Evolutionary conservation across 2,113 vertebrate species (phyloP), one percentile per base, ranked within the genome.

Genomic region (Capreolus pygargus): DNA sequence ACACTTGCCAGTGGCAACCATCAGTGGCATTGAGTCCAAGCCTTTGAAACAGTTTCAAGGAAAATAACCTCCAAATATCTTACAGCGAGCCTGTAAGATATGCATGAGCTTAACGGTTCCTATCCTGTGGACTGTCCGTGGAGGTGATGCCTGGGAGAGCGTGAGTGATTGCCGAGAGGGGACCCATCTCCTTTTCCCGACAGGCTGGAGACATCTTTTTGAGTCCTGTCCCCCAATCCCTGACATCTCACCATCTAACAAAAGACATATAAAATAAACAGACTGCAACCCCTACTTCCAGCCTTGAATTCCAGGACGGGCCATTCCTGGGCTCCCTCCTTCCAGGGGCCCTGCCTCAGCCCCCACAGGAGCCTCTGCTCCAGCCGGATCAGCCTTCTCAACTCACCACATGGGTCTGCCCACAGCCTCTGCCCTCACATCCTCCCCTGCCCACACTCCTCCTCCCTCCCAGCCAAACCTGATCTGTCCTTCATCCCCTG

Each of bases 71-170:
- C n/a, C 82, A 91, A 64, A 52, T 11, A 50, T 15, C 67, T 79
- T n/a, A 47, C 5, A 14, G 52, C 50, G 36, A 82, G 16, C 36
- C 81, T 54, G n/a, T 0, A 15, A 83, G 76, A 67, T 74, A 47
- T 1, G 52, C 19, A 78, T 2, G 9, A 2, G 36, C 6, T 13
- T 36, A 47, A 9, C 16, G 33, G 76, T 36, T n/a, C 6, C 50
- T 9, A 2, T 1, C 1, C 7, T 25, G 10, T 58, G 43, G 23
- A 33, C 16, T 17, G 7, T 16, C 13, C 16, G 1, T 13, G 13
- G 8, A 64, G 60, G 43, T 82, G 55, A 57, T 0, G 5, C 36
- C n/a, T 2, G 9, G 61, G 17, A 36, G 45, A 15, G 6, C 1
- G 28, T 21, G n/a, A 57, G 57, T 4, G 7, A 30, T 39, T 10